These are phyloP conservation scores for Erebia ligea DNA, from an alignment of 2,888 invertebrate genomes.

Conservation along the genomic window DNA sequence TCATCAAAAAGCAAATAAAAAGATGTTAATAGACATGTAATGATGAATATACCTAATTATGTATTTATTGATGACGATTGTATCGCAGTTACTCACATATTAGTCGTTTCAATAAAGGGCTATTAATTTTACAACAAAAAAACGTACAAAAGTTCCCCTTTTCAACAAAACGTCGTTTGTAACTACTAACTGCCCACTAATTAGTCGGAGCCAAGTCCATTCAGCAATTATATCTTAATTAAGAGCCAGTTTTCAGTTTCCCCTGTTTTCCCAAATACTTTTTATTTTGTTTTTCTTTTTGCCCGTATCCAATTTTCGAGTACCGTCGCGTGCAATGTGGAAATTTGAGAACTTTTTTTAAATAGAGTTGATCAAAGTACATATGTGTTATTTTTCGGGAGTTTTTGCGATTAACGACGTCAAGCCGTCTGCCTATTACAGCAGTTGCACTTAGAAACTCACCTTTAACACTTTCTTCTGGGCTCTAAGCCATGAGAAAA, in stretches of 20 bases:
- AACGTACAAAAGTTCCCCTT: slow-evolving; percentile 24
- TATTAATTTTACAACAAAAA: slow-evolving; percentile 9
- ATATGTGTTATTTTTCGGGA: not conserved
- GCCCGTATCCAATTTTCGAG: slow-evolving; percentile 19
- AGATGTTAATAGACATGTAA: not conserved
- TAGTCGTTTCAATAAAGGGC: not conserved
- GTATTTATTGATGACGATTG: not conserved
- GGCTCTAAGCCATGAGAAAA: too few species aligned
- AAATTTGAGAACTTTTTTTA: slow-evolving; percentile 7
- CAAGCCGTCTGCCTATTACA: not conserved
- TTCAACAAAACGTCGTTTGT: slow-evolving; percentile 32
- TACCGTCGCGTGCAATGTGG: slow-evolving; percentile 20
- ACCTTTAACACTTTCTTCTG: not conserved
- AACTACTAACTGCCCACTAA: slow-evolving; percentile 39
- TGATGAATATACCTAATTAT: not conserved
- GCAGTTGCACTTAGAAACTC: not conserved
- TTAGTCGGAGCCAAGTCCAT: slow-evolving; percentile 42
- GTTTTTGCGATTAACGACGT: not conserved
- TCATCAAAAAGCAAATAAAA: too few species aligned
- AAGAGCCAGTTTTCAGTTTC: slow-evolving; percentile 42
- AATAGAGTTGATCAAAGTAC: not conserved
- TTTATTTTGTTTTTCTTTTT: slow-evolving; percentile 28
- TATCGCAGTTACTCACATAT: not conserved
- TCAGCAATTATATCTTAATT: slow-evolving; percentile 51
- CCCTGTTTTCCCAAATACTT: slow-evolving; percentile 23